A percentile compares a stretch with the other conserved stretches of the same genome.
phyloP scores from a whole-genome alignment of 1,140 invertebrate genomes.

The Drosophila athabasca region DNA sequence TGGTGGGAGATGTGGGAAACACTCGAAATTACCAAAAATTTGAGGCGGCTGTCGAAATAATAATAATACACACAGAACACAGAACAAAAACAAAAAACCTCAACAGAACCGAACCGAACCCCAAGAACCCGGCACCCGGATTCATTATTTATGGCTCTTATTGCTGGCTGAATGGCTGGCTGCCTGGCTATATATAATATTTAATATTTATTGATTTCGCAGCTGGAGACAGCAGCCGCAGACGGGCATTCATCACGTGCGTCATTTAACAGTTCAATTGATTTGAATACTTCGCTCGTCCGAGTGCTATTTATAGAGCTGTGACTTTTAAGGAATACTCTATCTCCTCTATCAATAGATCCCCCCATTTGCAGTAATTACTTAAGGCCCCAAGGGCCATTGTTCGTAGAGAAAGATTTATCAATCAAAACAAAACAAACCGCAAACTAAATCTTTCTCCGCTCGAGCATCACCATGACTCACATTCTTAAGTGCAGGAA shows the following conservation, averaged over 20 bases:
- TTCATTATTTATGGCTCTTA: conserved; percentile 73
- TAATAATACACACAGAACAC: conserved; percentile 46
- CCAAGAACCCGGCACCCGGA: conserved; percentile 60
- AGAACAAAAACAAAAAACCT: conserved; percentile 36
- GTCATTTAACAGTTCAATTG: conserved; percentile 80
- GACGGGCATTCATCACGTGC: conserved; percentile 67
- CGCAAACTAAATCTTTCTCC: neutral
- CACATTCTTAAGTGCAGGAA: conserved; percentile 37
- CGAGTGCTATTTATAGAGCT: conserved; percentile 35
- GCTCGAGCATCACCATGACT: neutral
- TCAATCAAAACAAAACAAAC: conserved; percentile 2
- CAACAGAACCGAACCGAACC: conserved; percentile 21
- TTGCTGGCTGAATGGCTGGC: conserved; percentile 9
- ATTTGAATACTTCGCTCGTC: conserved; percentile 35
- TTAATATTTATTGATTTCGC: conserved; percentile 64
- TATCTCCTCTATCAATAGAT: neutral
- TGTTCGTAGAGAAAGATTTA: conserved; percentile 11
- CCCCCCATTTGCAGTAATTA: too few species aligned
- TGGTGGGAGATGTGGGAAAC: conserved; percentile 66
- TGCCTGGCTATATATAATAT: neutral
- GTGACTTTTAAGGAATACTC: conserved; percentile 19
- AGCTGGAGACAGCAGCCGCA: conserved; percentile 25
- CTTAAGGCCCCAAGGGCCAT: conserved; percentile 18
- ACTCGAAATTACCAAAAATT: conserved; percentile 72
- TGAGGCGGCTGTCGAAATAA: conserved; percentile 42